These are phyloP conservation scores for Vulpes vulpes DNA, from an alignment of 2,113 vertebrate species.

Conservation along the genomic window DNA sequence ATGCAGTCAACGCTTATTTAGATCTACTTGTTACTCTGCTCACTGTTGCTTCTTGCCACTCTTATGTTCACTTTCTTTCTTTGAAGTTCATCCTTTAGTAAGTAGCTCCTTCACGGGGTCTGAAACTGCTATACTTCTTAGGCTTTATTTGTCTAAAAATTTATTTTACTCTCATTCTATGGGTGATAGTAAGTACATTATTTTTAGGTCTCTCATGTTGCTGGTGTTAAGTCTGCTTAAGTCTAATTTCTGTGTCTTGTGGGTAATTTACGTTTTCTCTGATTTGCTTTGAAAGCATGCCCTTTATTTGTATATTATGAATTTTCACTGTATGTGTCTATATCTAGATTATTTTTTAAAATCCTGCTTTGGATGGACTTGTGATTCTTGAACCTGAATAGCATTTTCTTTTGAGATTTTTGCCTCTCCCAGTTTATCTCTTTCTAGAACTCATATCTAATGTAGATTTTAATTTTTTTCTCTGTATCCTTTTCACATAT, in stretches of 20 bases:
- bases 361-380: neutral
- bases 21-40: neutral
- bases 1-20: neutral
- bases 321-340: neutral
- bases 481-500: neutral
- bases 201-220: neutral
- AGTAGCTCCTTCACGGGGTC: neutral
- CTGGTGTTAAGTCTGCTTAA: neutral
- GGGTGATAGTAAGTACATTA: neutral
- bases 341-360: neutral
- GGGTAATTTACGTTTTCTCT: neutral
- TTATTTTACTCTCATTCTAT: neutral
- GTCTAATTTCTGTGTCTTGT: neutral
- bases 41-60: neutral
- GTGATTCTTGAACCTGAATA: neutral
- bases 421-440: neutral
- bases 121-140: neutral
- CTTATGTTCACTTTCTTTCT: neutral
- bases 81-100: neutral
- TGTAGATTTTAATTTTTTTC: neutral
- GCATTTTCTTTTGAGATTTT: neutral
- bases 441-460: neutral
- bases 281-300: neutral
- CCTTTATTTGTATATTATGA: neutral
- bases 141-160: neutral